These are phyloP conservation scores for Aegithalos caudatus DNA, from an alignment of 2,113 vertebrate species.

Conservation along the genomic window DNA sequence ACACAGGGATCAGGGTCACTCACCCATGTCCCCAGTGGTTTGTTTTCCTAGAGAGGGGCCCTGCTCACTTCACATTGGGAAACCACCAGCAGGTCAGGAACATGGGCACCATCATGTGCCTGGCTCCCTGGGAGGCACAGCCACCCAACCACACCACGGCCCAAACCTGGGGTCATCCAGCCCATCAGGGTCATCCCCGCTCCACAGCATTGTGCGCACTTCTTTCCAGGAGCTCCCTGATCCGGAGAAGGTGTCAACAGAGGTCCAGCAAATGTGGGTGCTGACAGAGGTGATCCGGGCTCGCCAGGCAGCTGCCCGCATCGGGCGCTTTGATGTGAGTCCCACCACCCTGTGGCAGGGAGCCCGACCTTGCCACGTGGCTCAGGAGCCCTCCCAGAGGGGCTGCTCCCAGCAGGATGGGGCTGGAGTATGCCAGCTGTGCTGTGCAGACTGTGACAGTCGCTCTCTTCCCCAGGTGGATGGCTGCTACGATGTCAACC, in stretches of 20 bases:
- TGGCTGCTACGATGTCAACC: slow-evolving; percentile 90
- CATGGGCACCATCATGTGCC: accelerated
- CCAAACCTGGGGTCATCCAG: accelerated
- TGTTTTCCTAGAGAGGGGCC: background rate
- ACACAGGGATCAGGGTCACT: background rate
- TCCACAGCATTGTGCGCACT: background rate
- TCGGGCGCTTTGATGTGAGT: slow-evolving; percentile 95
- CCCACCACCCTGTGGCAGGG: background rate
- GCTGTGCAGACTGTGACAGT: background rate
- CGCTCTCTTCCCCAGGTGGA: slow-evolving; percentile 82
- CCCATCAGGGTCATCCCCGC: accelerated
- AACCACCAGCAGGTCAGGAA: background rate
- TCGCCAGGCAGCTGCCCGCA: slow-evolving; percentile 82
- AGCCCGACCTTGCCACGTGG: accelerated
- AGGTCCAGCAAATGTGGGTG: slow-evolving; percentile 97
- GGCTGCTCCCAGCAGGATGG: background rate
- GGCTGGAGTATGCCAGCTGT: background rate
- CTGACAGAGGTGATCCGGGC: slow-evolving; percentile 92
- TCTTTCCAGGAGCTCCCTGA: slow-evolving; percentile 85
- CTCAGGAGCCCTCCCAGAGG: background rate
- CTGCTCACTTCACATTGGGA: background rate
- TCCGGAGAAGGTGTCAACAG: slow-evolving; percentile 84
- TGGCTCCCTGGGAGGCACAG: background rate
- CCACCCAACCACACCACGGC: background rate
- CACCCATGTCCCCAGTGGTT: background rate